Conservation (phyloP, 2,888 invertebrate genomes). For the Phorcus lineatus region DNA sequence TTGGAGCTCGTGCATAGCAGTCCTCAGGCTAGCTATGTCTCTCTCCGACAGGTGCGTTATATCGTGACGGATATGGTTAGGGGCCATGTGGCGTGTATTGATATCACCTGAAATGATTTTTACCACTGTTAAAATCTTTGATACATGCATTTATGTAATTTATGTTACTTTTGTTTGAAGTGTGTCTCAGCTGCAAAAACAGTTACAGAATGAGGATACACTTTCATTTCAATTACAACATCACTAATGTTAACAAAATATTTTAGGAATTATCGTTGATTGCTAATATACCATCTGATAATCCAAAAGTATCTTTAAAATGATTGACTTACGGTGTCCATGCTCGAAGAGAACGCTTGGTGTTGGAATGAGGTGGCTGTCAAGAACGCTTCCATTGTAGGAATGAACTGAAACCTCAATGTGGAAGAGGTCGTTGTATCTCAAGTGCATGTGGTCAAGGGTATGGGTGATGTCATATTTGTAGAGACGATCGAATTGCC, state of each 20-base stretch:
- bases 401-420: neutral
- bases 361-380: slow-evolving; percentile 10
- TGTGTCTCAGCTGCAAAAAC: neutral
- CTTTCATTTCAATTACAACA: too few relatives aligned
- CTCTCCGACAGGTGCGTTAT: slow-evolving; percentile 32
- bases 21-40: slow-evolving; percentile 40
- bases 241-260: too few relatives aligned
- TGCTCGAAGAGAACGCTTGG: slow-evolving; percentile 28
- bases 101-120: neutral
- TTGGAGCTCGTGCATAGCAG: slow-evolving; percentile 39
- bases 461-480: slow-evolving; percentile 31
- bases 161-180: neutral
- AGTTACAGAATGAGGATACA: too few relatives aligned
- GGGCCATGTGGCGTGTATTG: neutral
- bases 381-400: slow-evolving; percentile 22
- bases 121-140: neutral
- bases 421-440: slow-evolving; percentile 24
- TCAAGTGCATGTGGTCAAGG: slow-evolving; percentile 1
- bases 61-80: slow-evolving; percentile 39
- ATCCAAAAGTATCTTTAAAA: too few relatives aligned
- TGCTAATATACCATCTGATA: too few relatives aligned
- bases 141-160: neutral
- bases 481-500: slow-evolving; percentile 40
- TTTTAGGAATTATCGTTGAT: too few relatives aligned
- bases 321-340: slow-evolving; percentile 24